Evolutionary conservation across 2,113 vertebrate species (phyloP), one percentile per base, ranked within the genome.

Genomic region (Lampris incognitus): DNA sequence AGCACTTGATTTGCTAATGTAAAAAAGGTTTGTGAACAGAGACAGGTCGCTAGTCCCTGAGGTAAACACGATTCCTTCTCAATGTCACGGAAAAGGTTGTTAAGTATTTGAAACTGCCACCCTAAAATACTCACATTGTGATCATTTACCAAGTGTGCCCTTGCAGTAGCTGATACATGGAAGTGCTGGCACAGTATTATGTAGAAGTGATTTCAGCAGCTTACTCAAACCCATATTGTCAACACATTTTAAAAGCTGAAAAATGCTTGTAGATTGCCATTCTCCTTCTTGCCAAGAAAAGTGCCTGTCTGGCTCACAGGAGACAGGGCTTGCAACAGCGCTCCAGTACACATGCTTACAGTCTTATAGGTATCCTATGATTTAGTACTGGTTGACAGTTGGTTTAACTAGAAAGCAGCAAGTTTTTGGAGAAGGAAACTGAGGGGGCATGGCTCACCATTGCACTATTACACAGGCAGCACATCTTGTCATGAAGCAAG

Each of bases 281-380:
- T 42, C 57, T 74, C 65, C 57, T 50, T 63, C 52, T 36, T 40
- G 46, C 77, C 74, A 67, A 67, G 72, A 81, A 86, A 88, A 59
- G 60, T 93, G 93, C 94, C 94, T 89, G 89, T 92, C 91, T 84
- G 83, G 79, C 79, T 86, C 87, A 86, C 79, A 68, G 74, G 66
- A 87, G 91, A 94, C 94, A 94, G 93, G 94, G 74, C 93, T 94
- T 94, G 93, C 94, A 94, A 89, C 78, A 81, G 66, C 63, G 72
- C 78, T 81, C 73, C 66, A 83, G 79, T 66, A 80, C 71, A 82
- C 87, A 75, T 50, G 69, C n/a, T 2, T 9, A 42, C 52, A 42
- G 48, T 63, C 41, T 46, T 51, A 70, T 38, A 41, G 46, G 37
- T 24, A 44, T 46, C 9, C 64, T 51, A 51, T 57, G 42, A 49